Conservation (phyloP, 2,888 invertebrate species). For the Temnothorax unifasciatus region DNA sequence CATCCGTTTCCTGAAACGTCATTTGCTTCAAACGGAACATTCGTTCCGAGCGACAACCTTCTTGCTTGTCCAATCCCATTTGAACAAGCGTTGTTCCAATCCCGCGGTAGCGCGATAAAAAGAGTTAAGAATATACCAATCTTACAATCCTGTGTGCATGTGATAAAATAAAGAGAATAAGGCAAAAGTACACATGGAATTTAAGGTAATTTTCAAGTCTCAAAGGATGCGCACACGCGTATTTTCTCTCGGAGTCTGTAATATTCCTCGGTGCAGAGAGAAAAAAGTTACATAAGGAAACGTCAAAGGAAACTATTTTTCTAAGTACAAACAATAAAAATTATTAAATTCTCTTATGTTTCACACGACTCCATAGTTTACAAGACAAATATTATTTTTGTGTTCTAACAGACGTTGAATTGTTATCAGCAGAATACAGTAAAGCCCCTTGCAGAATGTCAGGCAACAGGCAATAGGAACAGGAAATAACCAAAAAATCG, state of each 20-base stretch:
- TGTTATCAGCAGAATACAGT: neutral
- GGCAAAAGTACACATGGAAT: neutral
- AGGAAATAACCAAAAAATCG: no score
- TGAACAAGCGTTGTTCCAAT: slow-evolving; percentile 10
- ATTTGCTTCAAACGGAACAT: slow-evolving; percentile 17
- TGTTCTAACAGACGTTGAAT: neutral
- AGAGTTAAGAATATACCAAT: neutral
- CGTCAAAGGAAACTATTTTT: neutral
- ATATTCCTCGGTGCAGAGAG: neutral
- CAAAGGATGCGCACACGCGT: neutral
- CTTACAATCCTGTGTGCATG: neutral
- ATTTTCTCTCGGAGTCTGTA: neutral
- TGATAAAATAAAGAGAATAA: neutral
- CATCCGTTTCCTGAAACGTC: slow-evolving; percentile 7
- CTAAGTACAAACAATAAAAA: neutral
- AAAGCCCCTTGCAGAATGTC: no score
- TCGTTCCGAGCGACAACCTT: neutral
- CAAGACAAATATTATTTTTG: neutral
- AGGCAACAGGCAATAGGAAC: no score
- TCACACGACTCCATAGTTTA: neutral
- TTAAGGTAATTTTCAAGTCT: neutral
- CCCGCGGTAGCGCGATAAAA: neutral
- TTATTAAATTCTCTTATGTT: neutral
- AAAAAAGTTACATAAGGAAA: neutral
- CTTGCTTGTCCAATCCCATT: neutral